Evolutionary conservation across 1,140 invertebrate genomes (phyloP), one percentile per base, ranked within the genome.

Genomic region (Choristoneura fumiferana): DNA sequence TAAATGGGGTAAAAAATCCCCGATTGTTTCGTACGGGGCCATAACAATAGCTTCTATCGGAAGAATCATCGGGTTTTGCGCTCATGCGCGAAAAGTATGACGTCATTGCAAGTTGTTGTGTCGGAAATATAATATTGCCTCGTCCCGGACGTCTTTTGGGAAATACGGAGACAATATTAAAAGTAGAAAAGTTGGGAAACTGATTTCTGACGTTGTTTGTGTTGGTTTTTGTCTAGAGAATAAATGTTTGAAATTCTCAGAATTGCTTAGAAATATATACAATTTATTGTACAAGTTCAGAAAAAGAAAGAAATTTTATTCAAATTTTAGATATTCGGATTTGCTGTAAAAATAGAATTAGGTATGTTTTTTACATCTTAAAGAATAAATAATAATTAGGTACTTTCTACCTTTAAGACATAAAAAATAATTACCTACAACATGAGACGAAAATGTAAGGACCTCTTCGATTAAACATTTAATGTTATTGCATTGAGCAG

Each of bases 51-150:
- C 22, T 53, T 34, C 76, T 78, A 82, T 84, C 70, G 76, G 74
- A 77, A 85, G 83, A 76, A 71, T 79, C 82, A 80, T 81, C 65
- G 60, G 62, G 4, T 22, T 10, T 56, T 66, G 67, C 80, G 76
- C 57, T 75, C 80, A 75, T 75, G 72, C 73, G 78, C 63, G 71
- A 84, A 79, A 81, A 82, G 72, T 78, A 83, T 82, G 78, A 84
- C 74, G 81, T 82, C 68, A 79, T 75, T 69, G 67, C n/a, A n/a
- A n/a, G n/a, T n/a, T n/a, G 22, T 29, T 3, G 6, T 29, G 22
- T 29, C 22, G 22, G 22, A 29, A 29, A 29, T 67, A 76, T 84
- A 84, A 84, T 87, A 87, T 81, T 81, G 73, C 10, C 9, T 67
- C 62, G 72, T 73, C 68, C 6, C 22, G 22, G 37, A 29, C 22